Evolutionary conservation across 1,140 invertebrate species (phyloP), one percentile per base, ranked within the genome.

Genomic region (Scaptomyza pallida): DNA sequence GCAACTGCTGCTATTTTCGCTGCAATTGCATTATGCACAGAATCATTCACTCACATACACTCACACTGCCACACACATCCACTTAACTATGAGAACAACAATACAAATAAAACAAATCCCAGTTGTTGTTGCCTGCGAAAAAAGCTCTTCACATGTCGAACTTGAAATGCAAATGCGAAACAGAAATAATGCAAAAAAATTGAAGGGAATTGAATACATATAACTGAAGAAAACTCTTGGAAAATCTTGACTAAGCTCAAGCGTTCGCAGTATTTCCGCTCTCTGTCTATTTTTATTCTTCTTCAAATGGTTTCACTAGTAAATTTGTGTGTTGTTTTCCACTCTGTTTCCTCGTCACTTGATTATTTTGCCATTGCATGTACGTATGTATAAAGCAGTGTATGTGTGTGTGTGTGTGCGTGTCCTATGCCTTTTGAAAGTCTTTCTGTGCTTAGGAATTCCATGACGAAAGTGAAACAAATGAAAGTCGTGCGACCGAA

Each of bases 401-500:
- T 40, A 12, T 41, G n/a, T 54, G 37, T 40, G 35, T 43, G 9
- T 55, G 13, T 35, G 5, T 37, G 26, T 41, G n/a, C 19, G 17
- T 37, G n/a, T 21, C 30, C 5, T 33, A 47, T 30, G 26, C 26
- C 47, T 16, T 50, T 35, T 30, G 37, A 67, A 60, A 65, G 60
- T 79, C 56, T 61, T 30, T 41, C 23, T 33, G 41, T 41, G 47
- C 65, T 83, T 63, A 59, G 50, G 64, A 57, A 73, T 76, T 74
- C 57, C 56, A 60, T 72, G 77, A 41, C 41, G 70, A 73, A 81
- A 81, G 81, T 88, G 81, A 81, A 77, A 88, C 70, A 88, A 86
- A 78, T 75, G 82, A 88, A 88, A 88, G 70, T 81, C 78, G 77
- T 85, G 81, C 73, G 61, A 77, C 63, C 48, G 81, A 85, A 85